Evolutionary conservation across 2,113 vertebrate species (phyloP), one percentile per base, ranked within the genome.

Genomic region (Cinclus mexicanus): DNA sequence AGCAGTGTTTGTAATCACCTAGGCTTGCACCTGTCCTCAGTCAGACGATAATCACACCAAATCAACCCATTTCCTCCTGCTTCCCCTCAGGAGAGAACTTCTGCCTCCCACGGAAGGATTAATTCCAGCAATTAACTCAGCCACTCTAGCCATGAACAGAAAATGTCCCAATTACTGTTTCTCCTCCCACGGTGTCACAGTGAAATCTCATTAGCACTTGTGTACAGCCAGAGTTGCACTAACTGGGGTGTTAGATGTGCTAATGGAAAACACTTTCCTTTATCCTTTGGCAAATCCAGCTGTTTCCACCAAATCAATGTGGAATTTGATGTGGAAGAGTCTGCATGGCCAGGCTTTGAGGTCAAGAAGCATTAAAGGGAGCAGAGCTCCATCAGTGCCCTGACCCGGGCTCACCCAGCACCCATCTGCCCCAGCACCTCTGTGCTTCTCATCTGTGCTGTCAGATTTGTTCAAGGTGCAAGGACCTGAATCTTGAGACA

Each of bases 181-280:
- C 64, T 75, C 9, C 47, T 90, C 71, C 92, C 25, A 14, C 0
- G 6, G 90, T n/a, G 71, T 59, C 77, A 25, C 87, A 63, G 67
- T 7, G 65, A 88, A 89, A 93, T 60, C 92, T 95, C 95, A 89
- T 96, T 92, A 96, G 56, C 93, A 42, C 88, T 86, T 7, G 37
- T 0, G 0, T 33, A 29, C 41, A 52, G 35, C 76, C 3, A 44
- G 85, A 64, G 12, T 2, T n/a, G 18, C 68, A 33, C 80, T 64
- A 26, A 61, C 8, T 2, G 69, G 55, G 60, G 72, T 89, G 90
- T 89, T 44, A n/a, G 92, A 95, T 26, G 82, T 89, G 90, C 57
- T 96, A 96, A 96, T 93, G 85, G 92, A 49, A 93, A 94, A 88
- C 90, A 93, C 79, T 92, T 88, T 10, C 69, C 90, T 83, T 89